Evolutionary conservation across 64 coral and sea anemone species (phyloP).

Genomic region (Acropora tenuis): DNA sequence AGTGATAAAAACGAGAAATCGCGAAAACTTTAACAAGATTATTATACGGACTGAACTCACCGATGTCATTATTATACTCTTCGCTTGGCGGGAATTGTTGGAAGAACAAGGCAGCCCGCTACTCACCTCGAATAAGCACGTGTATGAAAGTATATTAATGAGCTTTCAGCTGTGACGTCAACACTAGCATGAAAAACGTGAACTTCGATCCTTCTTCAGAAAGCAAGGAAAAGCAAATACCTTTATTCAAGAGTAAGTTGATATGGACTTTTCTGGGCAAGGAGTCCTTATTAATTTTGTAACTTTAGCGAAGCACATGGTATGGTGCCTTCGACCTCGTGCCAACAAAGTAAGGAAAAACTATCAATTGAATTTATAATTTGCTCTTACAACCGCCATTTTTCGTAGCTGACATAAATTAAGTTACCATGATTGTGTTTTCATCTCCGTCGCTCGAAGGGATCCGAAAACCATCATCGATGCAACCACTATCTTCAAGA

Average conservation of each 20-base stretch:
- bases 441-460: background rate
- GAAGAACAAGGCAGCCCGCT: background rate
- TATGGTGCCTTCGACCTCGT: background rate
- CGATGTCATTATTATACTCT: slow-evolving; percentile 13
- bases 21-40: background rate
- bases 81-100: background rate
- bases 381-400: background rate
- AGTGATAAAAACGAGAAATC: background rate
- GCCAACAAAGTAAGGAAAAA: background rate
- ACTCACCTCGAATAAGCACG: background rate
- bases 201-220: background rate
- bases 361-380: background rate
- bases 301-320: background rate
- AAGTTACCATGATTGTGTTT: background rate
- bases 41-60: background rate
- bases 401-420: background rate
- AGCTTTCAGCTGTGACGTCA: no score
- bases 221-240: background rate
- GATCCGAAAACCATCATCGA: slow-evolving; percentile 24
- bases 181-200: background rate
- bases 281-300: background rate
- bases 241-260: no score
- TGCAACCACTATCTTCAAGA: slow-evolving; percentile 42
- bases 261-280: background rate
- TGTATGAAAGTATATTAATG: background rate